These are phyloP conservation scores for Pandemis corylana DNA, from an alignment of 2,888 invertebrate genomes.

Conservation along the genomic window DNA sequence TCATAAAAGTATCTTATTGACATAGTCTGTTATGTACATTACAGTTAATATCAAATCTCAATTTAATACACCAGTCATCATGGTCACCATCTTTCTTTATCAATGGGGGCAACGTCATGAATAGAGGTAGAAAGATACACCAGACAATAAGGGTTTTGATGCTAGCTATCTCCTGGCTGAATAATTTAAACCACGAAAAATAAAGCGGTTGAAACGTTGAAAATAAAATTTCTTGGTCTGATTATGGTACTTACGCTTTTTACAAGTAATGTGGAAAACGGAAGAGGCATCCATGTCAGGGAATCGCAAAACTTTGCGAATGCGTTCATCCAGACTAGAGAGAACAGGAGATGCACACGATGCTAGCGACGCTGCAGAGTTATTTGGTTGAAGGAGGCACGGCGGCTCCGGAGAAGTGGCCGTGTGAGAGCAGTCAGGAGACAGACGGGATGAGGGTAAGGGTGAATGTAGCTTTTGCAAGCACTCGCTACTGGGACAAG, in stretches of 20 bases:
- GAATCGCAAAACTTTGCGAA: background rate
- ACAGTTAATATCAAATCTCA: too few species aligned
- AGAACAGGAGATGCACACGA: background rate
- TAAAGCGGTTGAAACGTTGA: background rate
- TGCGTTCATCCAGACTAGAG: background rate
- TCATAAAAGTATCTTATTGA: background rate
- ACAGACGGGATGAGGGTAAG: background rate
- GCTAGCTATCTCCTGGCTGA: background rate
- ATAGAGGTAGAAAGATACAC: too few species aligned
- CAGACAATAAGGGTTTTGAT: too few species aligned
- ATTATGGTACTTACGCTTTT: background rate
- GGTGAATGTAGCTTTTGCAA: background rate
- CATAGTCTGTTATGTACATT: background rate
- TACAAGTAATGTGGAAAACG: background rate
- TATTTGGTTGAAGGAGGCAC: background rate
- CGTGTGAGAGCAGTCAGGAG: background rate
- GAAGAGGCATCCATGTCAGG: background rate
- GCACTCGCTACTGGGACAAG: background rate
- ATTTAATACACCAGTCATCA: too few species aligned
- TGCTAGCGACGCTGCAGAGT: background rate
- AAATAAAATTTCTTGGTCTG: background rate
- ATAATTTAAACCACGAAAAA: background rate
- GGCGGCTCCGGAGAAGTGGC: background rate
- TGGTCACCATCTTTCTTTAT: too few species aligned
- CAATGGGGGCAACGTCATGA: too few species aligned